Evolutionary conservation across 2,888 invertebrate species (phyloP).

Genomic region (Orthosia cruda): DNA sequence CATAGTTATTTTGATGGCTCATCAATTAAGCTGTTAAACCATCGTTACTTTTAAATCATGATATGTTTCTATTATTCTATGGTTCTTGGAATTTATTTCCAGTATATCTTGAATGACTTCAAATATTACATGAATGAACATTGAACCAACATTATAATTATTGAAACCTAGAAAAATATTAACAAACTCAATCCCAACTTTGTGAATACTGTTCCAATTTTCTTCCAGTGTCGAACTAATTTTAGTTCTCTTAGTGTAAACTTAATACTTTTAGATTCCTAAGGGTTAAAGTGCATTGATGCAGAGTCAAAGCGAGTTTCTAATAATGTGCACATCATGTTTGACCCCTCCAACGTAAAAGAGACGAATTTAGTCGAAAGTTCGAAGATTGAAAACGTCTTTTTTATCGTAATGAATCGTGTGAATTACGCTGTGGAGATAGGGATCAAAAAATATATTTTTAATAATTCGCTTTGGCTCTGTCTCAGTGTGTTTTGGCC

Average conservation of each 20-base stretch:
- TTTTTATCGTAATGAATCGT: too few species aligned
- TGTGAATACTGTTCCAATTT: constrained; percentile 71
- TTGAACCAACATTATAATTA: neutral
- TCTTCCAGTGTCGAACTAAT: constrained; percentile 83
- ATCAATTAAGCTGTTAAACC: neutral
- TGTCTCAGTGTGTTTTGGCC: too few species aligned
- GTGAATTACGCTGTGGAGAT: too few species aligned
- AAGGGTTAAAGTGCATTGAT: too few species aligned
- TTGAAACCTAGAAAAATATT: neutral
- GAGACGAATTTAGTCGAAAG: too few species aligned
- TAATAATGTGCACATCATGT: too few species aligned
- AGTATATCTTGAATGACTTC: neutral
- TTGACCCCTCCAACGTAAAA: too few species aligned
- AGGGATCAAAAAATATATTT: too few species aligned
- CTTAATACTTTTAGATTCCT: constrained; percentile 74
- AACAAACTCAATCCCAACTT: constrained; percentile 58
- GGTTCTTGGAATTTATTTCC: neutral
- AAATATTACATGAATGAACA: neutral
- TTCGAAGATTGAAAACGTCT: too few species aligned
- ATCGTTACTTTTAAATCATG: neutral
- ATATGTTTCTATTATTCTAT: constrained; percentile 11
- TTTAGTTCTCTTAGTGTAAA: constrained; percentile 80
- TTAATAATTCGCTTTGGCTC: too few species aligned
- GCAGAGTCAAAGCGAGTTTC: too few species aligned
- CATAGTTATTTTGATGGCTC: neutral